phyloP scores from a whole-genome alignment of 2,113 vertebrate species.

The Brachyhypopomus gauderio region DNA sequence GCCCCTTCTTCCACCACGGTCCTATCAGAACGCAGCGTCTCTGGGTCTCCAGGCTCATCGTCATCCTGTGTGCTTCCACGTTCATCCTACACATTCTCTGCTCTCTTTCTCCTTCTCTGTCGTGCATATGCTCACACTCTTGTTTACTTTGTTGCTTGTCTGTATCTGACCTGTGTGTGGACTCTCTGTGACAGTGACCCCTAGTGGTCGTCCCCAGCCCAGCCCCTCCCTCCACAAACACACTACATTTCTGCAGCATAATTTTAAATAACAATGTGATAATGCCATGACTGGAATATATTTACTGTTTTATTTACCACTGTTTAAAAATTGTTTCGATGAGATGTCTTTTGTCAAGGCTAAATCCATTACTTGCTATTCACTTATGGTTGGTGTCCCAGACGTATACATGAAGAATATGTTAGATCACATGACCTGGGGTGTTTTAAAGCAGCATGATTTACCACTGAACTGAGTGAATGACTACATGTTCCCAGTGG shows the following conservation, averaged over 20 bases:
- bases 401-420: background rate
- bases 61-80: conserved; percentile 1
- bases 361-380: too few relatives aligned
- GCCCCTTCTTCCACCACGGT: conserved; percentile 58
- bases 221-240: too few relatives aligned
- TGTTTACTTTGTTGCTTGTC: background rate
- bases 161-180: conserved; percentile 10
- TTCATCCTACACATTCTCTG: conserved; percentile 6
- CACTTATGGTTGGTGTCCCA: background rate
- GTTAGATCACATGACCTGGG: background rate
- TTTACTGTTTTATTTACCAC: too few relatives aligned
- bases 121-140: background rate
- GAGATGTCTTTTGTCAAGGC: too few relatives aligned
- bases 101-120: conserved; percentile 3
- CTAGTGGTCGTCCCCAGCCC: conserved; percentile 5
- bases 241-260: background rate
- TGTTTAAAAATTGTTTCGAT: too few relatives aligned
- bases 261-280: background rate
- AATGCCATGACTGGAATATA: background rate
- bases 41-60: conserved; percentile 48
- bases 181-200: background rate
- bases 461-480: background rate
- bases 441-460: background rate
- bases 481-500: too few relatives aligned
- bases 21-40: conserved; percentile 43